Evolutionary conservation across 2,797 vertebrate species (phyloP).

Genomic region (Neopelma chrysocephalum): DNA sequence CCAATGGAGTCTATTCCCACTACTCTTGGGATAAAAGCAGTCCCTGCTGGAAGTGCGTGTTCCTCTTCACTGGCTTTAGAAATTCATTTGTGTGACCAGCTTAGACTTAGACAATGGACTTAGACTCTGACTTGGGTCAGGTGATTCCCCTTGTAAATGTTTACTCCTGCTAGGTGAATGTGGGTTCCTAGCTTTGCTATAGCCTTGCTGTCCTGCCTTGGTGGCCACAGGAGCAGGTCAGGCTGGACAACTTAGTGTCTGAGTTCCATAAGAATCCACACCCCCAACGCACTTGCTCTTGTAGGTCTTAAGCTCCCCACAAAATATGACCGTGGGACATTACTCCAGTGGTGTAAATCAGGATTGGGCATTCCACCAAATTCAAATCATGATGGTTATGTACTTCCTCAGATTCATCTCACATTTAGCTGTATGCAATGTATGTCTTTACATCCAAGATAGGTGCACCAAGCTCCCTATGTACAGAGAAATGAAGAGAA

Average conservation of each 20-base stretch:
- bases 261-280: background rate
- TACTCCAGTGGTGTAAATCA: background rate
- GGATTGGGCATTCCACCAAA: background rate
- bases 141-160: background rate
- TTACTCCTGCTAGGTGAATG: background rate
- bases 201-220: background rate
- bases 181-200: background rate
- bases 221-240: background rate
- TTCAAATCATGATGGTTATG: background rate
- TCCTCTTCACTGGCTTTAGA: background rate
- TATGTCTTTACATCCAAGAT: background rate
- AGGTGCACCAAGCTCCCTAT: rapidly evolving
- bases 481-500: background rate
- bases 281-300: background rate
- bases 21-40: background rate
- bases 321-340: background rate
- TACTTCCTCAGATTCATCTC: background rate
- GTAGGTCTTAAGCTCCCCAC: background rate
- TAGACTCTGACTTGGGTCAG: background rate
- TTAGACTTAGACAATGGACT: background rate
- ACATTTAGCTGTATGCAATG: background rate
- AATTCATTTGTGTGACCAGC: background rate
- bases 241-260: background rate
- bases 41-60: background rate
- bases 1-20: background rate